Evolutionary conservation across 2,888 invertebrate species (phyloP).

Genomic region (Halictus quadricinctus): DNA sequence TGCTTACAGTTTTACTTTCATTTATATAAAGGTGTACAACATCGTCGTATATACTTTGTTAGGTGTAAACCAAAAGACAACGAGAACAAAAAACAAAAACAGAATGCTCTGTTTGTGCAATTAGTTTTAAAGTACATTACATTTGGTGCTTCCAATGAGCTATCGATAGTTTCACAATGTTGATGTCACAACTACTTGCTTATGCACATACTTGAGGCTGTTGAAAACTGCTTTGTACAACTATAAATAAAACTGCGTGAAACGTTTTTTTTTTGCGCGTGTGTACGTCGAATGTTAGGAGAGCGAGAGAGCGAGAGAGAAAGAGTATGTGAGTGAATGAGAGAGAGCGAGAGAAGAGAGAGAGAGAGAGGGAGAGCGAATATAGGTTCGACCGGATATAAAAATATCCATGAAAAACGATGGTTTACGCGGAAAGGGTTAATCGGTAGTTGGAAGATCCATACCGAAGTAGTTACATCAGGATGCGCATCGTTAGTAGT

Average conservation of each 20-base stretch:
- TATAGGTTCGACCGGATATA: conserved; percentile 19
- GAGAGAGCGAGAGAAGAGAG: neutral
- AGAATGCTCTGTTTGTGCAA: conserved; percentile 5
- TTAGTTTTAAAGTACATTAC: neutral
- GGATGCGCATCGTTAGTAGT: conserved; percentile 55
- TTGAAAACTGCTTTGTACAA: conserved; percentile 34
- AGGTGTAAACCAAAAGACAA: neutral
- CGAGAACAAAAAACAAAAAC: neutral
- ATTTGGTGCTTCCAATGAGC: neutral
- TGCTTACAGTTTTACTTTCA: conserved; percentile 20
- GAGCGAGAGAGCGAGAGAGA: neutral
- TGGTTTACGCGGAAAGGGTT: conserved; percentile 39
- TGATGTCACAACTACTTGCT: conserved; percentile 34
- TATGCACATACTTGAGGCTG: conserved; percentile 14
- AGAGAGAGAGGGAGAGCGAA: conserved; percentile 2
- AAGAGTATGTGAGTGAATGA: neutral
- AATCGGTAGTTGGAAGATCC: conserved; percentile 53
- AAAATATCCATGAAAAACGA: conserved; percentile 33
- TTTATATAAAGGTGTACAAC: conserved; percentile 4
- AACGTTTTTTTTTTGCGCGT: conserved; percentile 21
- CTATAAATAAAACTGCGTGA: conserved; percentile 50
- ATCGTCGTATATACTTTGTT: neutral
- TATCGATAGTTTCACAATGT: conserved; percentile 17
- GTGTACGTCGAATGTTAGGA: conserved; percentile 22
- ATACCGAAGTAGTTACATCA: conserved; percentile 63